Evolutionary conservation across 2,888 invertebrate species (phyloP), one percentile per base, ranked within the genome.

Genomic region (Agrotis segetum): DNA sequence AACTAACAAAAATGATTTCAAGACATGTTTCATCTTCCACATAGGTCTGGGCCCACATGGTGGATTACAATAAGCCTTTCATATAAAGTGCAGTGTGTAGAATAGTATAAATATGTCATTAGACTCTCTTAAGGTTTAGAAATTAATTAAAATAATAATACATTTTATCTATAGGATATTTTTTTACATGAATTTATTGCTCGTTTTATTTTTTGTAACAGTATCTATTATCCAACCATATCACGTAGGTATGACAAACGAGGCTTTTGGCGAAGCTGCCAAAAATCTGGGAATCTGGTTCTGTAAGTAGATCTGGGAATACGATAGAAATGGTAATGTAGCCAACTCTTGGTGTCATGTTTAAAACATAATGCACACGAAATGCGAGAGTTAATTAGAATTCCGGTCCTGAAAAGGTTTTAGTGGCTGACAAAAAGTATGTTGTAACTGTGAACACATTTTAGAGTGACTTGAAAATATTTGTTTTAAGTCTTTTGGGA

Each of bases 231-330:
- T 13, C 13, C 56, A 74, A 74, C 58, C 74, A 21, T 0, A 61
- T 74, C 74, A 74, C 60, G 74, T 74, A 74, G n/a, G 14, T 24
- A 61, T 74, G 50, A 74, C 29, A 75, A 60, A 74, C 40, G 50
- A 21, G n/a, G 19, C 7, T 74, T 56, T 56, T 74, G 56, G 75
- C 59, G 4, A 14, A 13, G 24, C 24, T 74, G 74, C 60, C 67
- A 74, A 74, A 74, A 74, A 61, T 56, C 50, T 50, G 13, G 34
- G 46, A 58, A 52, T 68, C 50, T 56, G 61, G 19, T 61, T 68
- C 16, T 34, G 14, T 47, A 74, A 74, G 61, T 47, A 61, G 49
- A 24, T 67, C 4, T 40, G 56, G 50, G 19, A 61, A 24, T 74
- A 14, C 24, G 50, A 61, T 67, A 50, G 67, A 61, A 56, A 74